Conservation (phyloP, 2,888 invertebrate species). For the Panopea generosa region DNA sequence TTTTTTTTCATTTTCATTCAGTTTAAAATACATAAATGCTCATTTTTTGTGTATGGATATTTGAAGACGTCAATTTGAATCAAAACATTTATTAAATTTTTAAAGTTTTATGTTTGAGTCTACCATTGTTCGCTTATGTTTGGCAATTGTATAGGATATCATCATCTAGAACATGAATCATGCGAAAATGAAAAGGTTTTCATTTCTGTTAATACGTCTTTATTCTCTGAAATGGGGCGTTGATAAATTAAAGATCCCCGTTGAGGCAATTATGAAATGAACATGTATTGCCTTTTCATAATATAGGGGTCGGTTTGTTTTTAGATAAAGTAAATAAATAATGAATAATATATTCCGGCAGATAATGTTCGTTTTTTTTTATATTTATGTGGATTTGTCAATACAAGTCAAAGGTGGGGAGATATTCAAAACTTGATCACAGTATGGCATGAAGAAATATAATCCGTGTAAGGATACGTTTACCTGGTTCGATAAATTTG, state of each 20-base stretch:
- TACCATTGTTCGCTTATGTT: slow-evolving; percentile 11
- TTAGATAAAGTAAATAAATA: slow-evolving; percentile 29
- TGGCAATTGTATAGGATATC: slow-evolving; percentile 1
- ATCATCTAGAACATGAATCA: slow-evolving; percentile 11
- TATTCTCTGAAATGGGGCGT: slow-evolving; percentile 19
- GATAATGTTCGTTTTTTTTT: slow-evolving; percentile 1
- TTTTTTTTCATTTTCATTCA: too few relatives aligned
- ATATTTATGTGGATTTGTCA: background rate
- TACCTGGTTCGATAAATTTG: too few relatives aligned
- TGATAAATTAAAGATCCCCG: slow-evolving; percentile 25
- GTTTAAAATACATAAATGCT: too few relatives aligned
- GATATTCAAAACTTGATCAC: too few relatives aligned
- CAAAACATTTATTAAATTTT: too few relatives aligned
- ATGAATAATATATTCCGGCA: background rate
- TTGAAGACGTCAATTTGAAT: too few relatives aligned
- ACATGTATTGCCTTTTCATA: slow-evolving; percentile 21
- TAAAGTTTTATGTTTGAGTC: slow-evolving; percentile 3
- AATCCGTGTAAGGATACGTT: too few relatives aligned
- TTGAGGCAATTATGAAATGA: slow-evolving; percentile 18
- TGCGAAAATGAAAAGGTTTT: slow-evolving; percentile 23
- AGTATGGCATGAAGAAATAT: too few relatives aligned
- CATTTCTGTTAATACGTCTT: slow-evolving; percentile 33
- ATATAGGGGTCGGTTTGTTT: slow-evolving; percentile 12
- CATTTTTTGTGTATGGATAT: too few relatives aligned
- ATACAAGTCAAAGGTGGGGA: too few relatives aligned